Conservation (phyloP, 2,797 vertebrate genomes). For the Muraenolepis orangiensis region DNA sequence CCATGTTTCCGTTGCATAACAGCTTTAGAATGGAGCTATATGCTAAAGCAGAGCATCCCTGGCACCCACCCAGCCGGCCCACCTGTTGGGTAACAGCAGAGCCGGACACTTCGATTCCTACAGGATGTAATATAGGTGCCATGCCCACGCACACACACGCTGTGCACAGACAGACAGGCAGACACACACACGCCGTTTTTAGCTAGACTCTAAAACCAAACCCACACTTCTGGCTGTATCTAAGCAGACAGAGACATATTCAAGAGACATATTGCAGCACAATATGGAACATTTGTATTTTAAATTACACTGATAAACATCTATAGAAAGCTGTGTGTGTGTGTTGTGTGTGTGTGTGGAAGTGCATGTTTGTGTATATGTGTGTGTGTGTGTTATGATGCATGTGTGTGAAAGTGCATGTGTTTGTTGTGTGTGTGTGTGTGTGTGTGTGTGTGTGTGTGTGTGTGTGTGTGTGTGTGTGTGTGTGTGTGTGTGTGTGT, state of each 20-base stretch:
- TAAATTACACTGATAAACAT: background rate
- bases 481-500: background rate
- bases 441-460: slow-evolving; percentile 6
- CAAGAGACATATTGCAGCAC: background rate
- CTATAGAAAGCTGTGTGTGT: background rate
- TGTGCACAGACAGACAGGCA: background rate
- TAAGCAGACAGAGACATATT: background rate
- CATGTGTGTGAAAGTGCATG: too few species aligned
- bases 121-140: background rate
- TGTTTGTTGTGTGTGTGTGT: slow-evolving; percentile 6
- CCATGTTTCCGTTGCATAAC: background rate
- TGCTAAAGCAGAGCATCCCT: background rate
- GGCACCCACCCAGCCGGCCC: background rate
- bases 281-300: background rate
- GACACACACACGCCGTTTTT: background rate
- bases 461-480: background rate
- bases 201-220: background rate
- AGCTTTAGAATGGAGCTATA: background rate
- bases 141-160: slow-evolving; percentile 1
- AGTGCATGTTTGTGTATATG: slow-evolving; percentile 9
- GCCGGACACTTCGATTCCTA: background rate
- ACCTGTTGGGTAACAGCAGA: background rate
- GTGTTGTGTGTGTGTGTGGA: background rate
- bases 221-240: background rate
- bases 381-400: slow-evolving; percentile 13